Evolutionary conservation across 2,797 vertebrate species (phyloP).

Genomic region (Aselliscus stoliczkanus): DNA sequence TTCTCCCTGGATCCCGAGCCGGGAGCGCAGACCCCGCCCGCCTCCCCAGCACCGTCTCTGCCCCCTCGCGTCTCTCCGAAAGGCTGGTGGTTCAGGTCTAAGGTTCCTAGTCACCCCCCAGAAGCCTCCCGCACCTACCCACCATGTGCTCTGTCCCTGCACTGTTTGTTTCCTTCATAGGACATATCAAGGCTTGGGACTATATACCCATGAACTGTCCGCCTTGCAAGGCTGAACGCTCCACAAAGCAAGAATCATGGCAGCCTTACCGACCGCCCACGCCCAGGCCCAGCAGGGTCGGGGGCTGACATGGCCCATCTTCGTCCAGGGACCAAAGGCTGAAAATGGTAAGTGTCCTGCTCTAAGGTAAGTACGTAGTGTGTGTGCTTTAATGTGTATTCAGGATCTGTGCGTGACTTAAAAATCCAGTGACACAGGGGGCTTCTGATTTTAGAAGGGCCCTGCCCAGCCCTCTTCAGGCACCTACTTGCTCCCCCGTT

Average conservation of each 20-base stretch:
- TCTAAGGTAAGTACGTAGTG: too few relatives aligned
- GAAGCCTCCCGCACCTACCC: background rate
- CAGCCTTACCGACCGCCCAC: rapidly evolving
- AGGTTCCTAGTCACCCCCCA: background rate
- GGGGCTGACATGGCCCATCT: rapidly evolving
- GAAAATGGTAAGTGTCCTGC: background rate
- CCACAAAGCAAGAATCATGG: background rate
- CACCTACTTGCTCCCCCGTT: background rate
- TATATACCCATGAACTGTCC: rapidly evolving
- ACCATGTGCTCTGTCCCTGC: too few relatives aligned
- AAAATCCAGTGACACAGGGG: background rate
- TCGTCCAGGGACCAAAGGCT: rapidly evolving
- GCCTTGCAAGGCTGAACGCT: rapidly evolving
- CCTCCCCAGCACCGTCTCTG: background rate
- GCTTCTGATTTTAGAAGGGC: background rate
- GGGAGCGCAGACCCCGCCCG: rapidly evolving
- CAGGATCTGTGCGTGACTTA: rapidly evolving
- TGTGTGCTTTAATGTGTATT: background rate
- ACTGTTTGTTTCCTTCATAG: background rate
- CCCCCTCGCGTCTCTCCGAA: background rate
- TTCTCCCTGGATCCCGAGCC: rapidly evolving
- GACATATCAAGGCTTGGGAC: background rate
- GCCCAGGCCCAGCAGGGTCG: rapidly evolving
- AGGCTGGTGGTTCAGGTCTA: background rate
- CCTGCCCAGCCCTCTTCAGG: background rate